Evolutionary conservation across 2,113 vertebrate genomes (phyloP).

Genomic region (Solenodon paradoxus): DNA sequence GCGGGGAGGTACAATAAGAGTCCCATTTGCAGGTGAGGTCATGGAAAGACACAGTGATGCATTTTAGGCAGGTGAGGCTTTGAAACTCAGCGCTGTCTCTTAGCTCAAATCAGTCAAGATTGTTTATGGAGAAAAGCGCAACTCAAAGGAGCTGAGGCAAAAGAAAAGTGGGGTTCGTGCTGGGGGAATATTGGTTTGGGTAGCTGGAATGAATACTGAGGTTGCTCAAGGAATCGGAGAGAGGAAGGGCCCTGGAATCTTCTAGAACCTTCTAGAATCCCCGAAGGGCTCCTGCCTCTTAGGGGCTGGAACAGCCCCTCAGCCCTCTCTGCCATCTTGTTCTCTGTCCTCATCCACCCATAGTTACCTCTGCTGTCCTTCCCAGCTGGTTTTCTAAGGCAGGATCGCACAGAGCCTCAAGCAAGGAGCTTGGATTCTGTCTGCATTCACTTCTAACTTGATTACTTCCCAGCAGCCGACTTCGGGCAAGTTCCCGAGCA

Average conservation of each 20-base stretch:
- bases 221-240: neutral
- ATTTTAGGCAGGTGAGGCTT: neutral
- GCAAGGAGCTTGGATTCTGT: neutral
- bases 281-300: neutral
- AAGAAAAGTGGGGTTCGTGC: no score
- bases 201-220: neutral
- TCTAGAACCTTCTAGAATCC: neutral
- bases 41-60: neutral
- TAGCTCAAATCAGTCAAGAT: neutral
- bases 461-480: neutral
- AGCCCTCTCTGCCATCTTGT: neutral
- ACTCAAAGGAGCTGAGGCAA: neutral
- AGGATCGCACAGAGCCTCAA: neutral
- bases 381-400: neutral
- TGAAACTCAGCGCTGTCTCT: neutral
- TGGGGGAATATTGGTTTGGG: neutral
- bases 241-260: neutral
- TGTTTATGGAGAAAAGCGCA: neutral
- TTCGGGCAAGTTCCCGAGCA: neutral
- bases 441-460: no score
- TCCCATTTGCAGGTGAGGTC: neutral
- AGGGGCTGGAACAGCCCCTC: neutral
- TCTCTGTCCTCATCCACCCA: neutral
- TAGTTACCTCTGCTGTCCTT: neutral
- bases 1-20: rapidly evolving